These are phyloP conservation scores for Cynoglossus semilaevis DNA, from an alignment of 2,113 vertebrate species.

Conservation along the genomic window DNA sequence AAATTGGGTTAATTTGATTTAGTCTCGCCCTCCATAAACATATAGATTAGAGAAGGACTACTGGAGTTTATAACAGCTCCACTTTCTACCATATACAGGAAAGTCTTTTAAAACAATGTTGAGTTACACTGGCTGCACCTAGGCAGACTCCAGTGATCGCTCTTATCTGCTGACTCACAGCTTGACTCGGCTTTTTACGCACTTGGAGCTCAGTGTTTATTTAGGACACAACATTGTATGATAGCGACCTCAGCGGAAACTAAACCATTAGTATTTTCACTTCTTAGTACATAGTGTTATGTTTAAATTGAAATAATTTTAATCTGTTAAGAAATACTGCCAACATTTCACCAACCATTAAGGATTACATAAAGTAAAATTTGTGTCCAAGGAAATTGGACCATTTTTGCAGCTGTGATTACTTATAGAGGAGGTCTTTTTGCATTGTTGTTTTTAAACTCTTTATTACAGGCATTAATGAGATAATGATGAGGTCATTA, in stretches of 20 bases:
- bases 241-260: not conserved
- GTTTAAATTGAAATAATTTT: too few relatives aligned
- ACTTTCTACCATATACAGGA: conserved; percentile 9
- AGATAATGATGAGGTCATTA: not conserved
- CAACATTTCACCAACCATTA: too few relatives aligned
- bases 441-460: too few relatives aligned
- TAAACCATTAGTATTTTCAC: not conserved
- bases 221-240: not conserved
- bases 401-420: too few relatives aligned
- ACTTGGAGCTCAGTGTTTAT: conserved; percentile 6
- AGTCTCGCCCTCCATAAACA: conserved; percentile 22
- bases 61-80: not conserved
- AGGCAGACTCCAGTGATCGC: not conserved
- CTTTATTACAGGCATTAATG: too few relatives aligned
- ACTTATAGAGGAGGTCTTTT: too few relatives aligned
- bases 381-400: too few relatives aligned
- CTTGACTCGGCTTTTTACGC: not conserved
- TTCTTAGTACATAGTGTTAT: not conserved
- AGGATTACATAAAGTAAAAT: too few relatives aligned
- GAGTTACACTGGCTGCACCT: not conserved
- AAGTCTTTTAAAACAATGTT: not conserved
- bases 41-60: conserved; percentile 30
- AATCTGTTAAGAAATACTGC: too few relatives aligned
- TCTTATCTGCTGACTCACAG: conserved; percentile 22
- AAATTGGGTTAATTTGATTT: conserved; percentile 1